Base-by-base conservation (phyloP, 2,888 invertebrate species). In the Sphecodes monilicornis region DNA sequence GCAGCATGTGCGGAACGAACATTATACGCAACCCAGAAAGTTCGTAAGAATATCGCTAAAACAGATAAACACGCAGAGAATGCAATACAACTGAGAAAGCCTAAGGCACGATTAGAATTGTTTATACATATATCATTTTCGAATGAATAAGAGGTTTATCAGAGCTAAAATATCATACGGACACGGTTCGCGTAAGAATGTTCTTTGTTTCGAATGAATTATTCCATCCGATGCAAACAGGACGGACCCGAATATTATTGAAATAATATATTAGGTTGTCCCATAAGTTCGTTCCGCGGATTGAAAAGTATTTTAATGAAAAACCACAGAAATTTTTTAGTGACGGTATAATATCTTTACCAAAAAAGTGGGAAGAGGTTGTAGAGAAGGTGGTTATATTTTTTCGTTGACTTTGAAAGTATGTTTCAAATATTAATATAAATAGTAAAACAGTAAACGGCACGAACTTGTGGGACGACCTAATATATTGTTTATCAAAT, bases 101-200 rank as follows among this genome's bases (percentile, higher is more conserved):
- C 11, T 71, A 46, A 54, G 18, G 6, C 50, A n/a, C 10, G 64
- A 80, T 80, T 79, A 57, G 16, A 54, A 11, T 60, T 69, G 36
- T 50, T 60, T 32, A 39, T 10, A n/a, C 4, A 36, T n/a, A n/a
- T 8, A 36, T n/a, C n/a, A 36, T 5, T 13, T 36, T 18, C 36
- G 26, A 11, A 29, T n/a, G 36, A 71, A 57, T 64, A 78, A 74
- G 13, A 46, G 16, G 32, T 71, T 79, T 75, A 79, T 79, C 75
- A 1, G n/a, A 29, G 64, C 18, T 70, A 11, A n/a, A 74, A 10
- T 43, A 78, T 71, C 71, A 75, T 71, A 46, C 16, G 39, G 18
- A 39, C n/a, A 29, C 16, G 22, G n/a, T 46, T 57, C 72, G 64
- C 8, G 39, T 41, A 43, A 73, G 57, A 26, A 16, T 29, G 54